Conservation (phyloP, 2,888 invertebrate genomes). For the Erebia palarica region DNA sequence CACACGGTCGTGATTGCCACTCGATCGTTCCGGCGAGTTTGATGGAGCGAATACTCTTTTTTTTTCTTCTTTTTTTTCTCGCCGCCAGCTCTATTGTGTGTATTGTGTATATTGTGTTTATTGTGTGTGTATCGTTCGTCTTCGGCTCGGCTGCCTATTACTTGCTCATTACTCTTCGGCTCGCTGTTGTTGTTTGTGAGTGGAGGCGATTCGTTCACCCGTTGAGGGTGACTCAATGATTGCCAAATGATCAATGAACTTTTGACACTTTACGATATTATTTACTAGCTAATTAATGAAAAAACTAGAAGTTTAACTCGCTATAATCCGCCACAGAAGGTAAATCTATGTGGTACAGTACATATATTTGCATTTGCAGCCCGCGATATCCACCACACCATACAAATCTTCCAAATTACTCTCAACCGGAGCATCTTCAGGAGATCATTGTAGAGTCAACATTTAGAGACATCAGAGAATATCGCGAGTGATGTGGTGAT, state of each 20-base stretch:
- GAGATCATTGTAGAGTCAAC: too few relatives aligned
- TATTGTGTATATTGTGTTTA: conserved; percentile 50
- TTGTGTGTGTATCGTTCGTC: neutral
- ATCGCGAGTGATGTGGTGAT: too few relatives aligned
- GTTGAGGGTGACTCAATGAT: neutral
- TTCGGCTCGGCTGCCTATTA: neutral
- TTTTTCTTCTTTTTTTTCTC: too few relatives aligned
- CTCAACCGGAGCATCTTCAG: too few relatives aligned
- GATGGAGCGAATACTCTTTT: conserved; percentile 60
- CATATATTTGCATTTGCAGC: too few relatives aligned
- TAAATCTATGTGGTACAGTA: too few relatives aligned
- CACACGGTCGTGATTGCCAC: conserved; percentile 13
- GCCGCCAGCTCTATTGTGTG: conserved; percentile 58
- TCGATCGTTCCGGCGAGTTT: conserved; percentile 13
- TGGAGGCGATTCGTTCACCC: neutral
- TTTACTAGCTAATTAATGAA: too few relatives aligned
- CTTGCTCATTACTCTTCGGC: conserved; percentile 16
- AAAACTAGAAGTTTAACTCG: too few relatives aligned
- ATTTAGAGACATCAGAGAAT: too few relatives aligned
- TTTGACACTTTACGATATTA: neutral
- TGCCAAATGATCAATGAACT: neutral
- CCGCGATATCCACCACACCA: too few relatives aligned
- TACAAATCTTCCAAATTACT: too few relatives aligned
- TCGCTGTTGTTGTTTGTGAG: conserved; percentile 6
- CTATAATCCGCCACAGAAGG: too few relatives aligned